Base-by-base conservation (phyloP, 2,113 vertebrate species). In the Synodontis membranacea region DNA sequence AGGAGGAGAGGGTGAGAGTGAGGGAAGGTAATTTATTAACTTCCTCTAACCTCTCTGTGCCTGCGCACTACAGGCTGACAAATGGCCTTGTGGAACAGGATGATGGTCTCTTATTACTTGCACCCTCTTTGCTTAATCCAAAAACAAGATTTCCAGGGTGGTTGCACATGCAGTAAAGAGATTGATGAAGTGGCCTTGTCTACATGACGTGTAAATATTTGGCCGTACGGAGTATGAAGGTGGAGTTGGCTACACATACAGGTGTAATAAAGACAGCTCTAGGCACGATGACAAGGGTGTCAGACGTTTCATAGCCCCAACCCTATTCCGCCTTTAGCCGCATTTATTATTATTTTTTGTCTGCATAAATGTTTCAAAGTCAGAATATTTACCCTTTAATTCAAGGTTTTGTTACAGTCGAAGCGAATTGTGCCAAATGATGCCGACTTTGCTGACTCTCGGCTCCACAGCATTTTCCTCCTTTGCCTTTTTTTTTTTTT, bases 51-150 rank as follows among this genome's bases (percentile, higher is more conserved):
- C 91, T 85, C 92, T 87, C 87, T 82, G 91, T 76, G 88, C 54
- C 48, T 68, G 90, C 86, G 83, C 93, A 88, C 83, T 90, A 91
- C 42, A 81, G 90, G 82, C 90, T 93, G 93, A 95, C 93, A 93
- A 94, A 93, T 91, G 92, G 90, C 92, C 86, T 93, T 93, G 92
- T 87, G 6, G 91, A 93, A 89, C 90, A 92, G 91, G 94, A 92
- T 80, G 93, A 95, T 92, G 94, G 91, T 89, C 92, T 87, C 93
- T 92, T 92, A 93, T 94, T 92, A 93, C 91, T 78, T 85, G 92
- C 89, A 92, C 90, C 89, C 93, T 93, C 93, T 94, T 93, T 90
- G 92, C 91, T 91, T 93, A 92, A 93, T 94, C 93, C 94, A 92
- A 92, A 91, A 94, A 92, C 91, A 93, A 92, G 93, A 94, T 93